Evolutionary conservation across 2,888 invertebrate species (phyloP).

Genomic region (Neocrepidodera transversa): DNA sequence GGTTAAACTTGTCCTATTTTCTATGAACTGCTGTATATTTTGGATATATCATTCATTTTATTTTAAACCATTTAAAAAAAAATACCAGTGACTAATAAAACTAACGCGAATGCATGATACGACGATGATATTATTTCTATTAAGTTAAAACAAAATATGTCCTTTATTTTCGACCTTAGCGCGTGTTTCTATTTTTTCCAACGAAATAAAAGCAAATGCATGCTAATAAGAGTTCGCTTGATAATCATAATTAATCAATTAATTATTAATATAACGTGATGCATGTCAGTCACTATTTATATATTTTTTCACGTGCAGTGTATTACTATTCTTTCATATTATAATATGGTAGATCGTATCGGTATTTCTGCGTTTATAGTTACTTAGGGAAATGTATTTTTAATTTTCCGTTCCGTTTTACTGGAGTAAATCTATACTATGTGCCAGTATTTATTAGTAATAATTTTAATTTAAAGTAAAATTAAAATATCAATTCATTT

Average conservation of each 20-base stretch:
- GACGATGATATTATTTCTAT: too few relatives aligned
- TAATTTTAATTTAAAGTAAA: too few relatives aligned
- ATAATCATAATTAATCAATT: conserved; percentile 38
- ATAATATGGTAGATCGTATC: conserved; percentile 30
- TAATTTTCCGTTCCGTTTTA: conserved; percentile 2
- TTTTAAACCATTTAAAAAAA: too few relatives aligned
- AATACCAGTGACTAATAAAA: too few relatives aligned
- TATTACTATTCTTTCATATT: conserved; percentile 25
- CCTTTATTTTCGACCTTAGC: too few relatives aligned
- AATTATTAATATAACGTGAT: conserved; percentile 33
- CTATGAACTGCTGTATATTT: too few relatives aligned
- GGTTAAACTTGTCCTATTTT: too few relatives aligned
- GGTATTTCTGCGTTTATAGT: conserved; percentile 18
- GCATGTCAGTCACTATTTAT: conserved; percentile 22
- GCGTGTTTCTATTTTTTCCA: conserved; percentile 22
- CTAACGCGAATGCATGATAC: too few relatives aligned
- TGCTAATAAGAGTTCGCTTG: conserved; percentile 26
- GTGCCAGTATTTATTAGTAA: too few relatives aligned
- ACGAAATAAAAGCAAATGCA: conserved; percentile 19
- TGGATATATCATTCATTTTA: too few relatives aligned
- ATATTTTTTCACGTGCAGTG: conserved; percentile 15
- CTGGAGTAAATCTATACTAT: neutral
- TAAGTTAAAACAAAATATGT: too few relatives aligned
- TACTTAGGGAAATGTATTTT: conserved; percentile 22
- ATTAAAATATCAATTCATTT: too few relatives aligned